Base-by-base conservation (phyloP, 2,797 vertebrate genomes). In the Podargus strigoides region DNA sequence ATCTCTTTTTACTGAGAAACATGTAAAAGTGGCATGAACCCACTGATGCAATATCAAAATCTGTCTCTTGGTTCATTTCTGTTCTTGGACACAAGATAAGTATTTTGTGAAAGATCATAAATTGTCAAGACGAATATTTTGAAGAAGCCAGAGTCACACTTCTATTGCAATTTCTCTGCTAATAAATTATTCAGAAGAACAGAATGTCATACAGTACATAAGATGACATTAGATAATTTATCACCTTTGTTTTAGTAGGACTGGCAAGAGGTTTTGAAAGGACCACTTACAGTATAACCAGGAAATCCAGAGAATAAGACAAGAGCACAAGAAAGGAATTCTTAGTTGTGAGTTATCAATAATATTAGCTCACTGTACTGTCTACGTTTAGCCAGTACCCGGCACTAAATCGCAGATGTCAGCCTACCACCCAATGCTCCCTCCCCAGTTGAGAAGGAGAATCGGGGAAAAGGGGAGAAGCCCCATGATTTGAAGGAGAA, bases 141-240 rank as follows among this genome's bases (percentile, higher is more conserved):
- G 15, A 77, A 83, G 62, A 89, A 90, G 46, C 5, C 37, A 50
- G 63, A 95, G 79, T 85, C 69, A 90, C 3, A 3, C 34, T 79
- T 80, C 62, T 60, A 52, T 15, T 50, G 49, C 52, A 77, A 62
- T 79, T 93, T 88, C 46, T 82, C 64, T 64, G 22, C 32, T 79
- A 90, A 81, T 86, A 93, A 64, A 94, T 96, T 93, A 93, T 84
- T 79, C 90, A 90, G 64, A 86, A 90, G 56, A 94, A 86, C 24
- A 73, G 67, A 88, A 70, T 76, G 41, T 74, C 63, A 79, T 47
- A 42, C 8, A 81, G 39, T 82, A 94, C 70, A 93, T 83, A 94
- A 59, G 82, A 91, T 76, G 28, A 70, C 14, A 9, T 30, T 17
- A 77, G 62, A 52, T 32, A 52, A 78, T 73, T 68, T 50, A 75